Evolutionary conservation across 2,888 invertebrate species (phyloP), one percentile per base, ranked within the genome.

Genomic region (Cabera pusaria): DNA sequence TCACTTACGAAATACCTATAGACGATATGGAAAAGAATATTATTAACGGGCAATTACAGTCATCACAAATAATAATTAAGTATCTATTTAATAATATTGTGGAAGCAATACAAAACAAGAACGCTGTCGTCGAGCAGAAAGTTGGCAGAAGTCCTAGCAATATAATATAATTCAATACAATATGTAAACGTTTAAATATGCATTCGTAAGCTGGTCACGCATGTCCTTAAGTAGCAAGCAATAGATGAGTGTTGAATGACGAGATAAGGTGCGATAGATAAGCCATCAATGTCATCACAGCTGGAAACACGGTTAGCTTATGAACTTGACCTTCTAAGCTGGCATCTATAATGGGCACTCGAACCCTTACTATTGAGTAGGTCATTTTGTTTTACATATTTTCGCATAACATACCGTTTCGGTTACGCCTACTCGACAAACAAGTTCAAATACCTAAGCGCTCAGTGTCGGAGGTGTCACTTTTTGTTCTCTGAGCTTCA

Each of bases 271-370:
- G 41, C 31, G 28, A 43, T 52, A 61, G 64, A 70, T 67, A 73
- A 65, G 60, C 59, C 49, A 53, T 62, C 69, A 62, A 69, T 67
- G 69, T 60, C 63, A 57, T 16, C 31, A 53, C 44, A 56, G 46
- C 44, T 49, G 51, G 53, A 56, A 46, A 52, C 44, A 49, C 41
- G 43, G 28, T 49, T 52, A 51, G 56, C 58, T 59, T 64, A 48
- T 68, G 62, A 68, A 59, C 66, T 63, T 64, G 63, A 59, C 61
- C 56, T 62, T 56, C 46, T 33, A n/a, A 27, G 18, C 31, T 28
- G 10, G 24, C 27, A 18, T 24, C 17, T 16, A 21, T 23, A 18
- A 21, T 19, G 26, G 21, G 42, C 39, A 39, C 42, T 23, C 12
- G 29, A 38, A 28, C 36, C 38, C 36, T 28, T 27, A 5, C 9